Conservation (phyloP, 2,797 vertebrate species). For the Steatocranus sp. region DNA sequence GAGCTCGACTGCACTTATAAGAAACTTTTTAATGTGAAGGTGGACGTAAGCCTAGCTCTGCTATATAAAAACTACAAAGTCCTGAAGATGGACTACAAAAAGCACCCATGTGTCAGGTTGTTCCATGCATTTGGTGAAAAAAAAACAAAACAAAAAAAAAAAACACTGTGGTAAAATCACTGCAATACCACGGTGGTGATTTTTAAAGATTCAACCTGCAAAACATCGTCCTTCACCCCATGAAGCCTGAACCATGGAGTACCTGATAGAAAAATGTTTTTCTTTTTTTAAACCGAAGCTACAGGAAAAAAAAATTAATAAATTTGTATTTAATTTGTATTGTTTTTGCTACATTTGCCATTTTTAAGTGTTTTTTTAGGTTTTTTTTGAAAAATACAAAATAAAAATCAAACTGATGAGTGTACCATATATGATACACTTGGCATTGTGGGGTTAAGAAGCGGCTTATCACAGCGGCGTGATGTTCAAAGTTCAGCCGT, state of each 20-base stretch:
- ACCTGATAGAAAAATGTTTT: background rate
- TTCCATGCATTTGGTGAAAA: background rate
- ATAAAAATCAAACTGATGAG: background rate
- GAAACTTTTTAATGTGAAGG: background rate
- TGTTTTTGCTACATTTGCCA: background rate
- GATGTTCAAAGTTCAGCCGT: background rate
- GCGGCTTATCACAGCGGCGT: background rate
- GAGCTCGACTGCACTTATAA: background rate
- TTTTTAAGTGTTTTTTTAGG: background rate
- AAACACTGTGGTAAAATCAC: background rate
- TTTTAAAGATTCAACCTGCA: background rate
- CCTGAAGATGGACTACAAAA: background rate
- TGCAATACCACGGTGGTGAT: background rate
- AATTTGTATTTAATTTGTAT: too few species aligned
- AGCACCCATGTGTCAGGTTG: background rate
- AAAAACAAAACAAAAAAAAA: accelerated
- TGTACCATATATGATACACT: background rate
- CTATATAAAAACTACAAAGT: background rate
- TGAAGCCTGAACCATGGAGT: background rate
- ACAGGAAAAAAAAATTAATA: too few species aligned
- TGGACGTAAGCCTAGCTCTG: background rate
- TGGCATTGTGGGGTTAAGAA: background rate
- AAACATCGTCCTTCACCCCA: background rate
- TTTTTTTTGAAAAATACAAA: accelerated
- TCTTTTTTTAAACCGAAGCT: background rate